Conservation (phyloP, 2,113 vertebrate species). For the Sporophila hypoxantha region DNA sequence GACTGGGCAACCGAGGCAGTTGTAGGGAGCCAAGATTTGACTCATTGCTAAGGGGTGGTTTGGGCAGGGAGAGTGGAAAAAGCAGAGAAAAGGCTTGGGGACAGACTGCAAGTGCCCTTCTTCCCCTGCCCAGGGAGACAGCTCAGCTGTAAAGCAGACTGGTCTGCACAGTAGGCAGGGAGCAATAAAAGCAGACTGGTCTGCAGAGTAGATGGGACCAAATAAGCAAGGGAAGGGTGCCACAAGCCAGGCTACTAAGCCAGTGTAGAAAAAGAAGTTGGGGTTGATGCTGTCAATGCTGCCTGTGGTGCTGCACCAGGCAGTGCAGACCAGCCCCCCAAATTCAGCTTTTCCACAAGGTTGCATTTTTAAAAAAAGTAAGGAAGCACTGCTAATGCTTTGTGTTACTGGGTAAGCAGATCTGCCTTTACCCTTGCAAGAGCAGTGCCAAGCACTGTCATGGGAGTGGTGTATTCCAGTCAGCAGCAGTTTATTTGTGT, state of each 20-base stretch:
- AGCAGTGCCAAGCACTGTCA: background rate
- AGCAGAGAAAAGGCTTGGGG: background rate
- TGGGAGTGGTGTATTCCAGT: slow-evolving; percentile 27
- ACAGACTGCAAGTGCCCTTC: background rate
- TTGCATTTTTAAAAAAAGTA: background rate
- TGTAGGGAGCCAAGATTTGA: background rate
- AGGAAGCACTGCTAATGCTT: background rate
- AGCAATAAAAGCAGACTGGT: background rate
- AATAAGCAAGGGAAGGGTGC: background rate
- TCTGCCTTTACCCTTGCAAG: background rate
- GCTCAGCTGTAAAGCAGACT: background rate
- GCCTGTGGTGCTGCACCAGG: background rate
- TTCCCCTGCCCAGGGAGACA: background rate
- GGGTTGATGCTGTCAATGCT: background rate
- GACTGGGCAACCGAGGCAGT: background rate
- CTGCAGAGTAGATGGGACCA: background rate
- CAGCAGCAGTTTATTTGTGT: slow-evolving; percentile 31
- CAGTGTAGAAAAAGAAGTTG: background rate
- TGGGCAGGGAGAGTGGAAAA: background rate
- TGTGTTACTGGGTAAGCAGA: background rate
- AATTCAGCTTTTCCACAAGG: background rate
- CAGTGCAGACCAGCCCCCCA: background rate
- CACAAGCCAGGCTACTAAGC: background rate
- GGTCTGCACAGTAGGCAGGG: background rate
- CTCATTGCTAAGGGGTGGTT: background rate